phyloP scores from a whole-genome alignment of 2,113 vertebrate species.

The Jacana jacana region DNA sequence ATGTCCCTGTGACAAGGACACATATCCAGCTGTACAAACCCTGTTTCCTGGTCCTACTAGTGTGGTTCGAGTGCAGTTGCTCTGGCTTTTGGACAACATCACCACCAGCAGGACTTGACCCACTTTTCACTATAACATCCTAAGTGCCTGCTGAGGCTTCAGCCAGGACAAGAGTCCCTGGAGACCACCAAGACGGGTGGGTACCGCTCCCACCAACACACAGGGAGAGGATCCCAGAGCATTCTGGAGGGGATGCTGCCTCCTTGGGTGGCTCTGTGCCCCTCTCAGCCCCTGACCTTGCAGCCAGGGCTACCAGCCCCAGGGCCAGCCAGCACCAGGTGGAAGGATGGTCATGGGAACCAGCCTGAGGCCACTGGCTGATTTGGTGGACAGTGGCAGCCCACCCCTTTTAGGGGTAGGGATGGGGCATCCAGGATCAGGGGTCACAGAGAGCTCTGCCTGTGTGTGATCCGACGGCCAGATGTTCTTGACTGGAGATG shows the following conservation, averaged over 20 bases:
- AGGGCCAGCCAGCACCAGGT: background rate
- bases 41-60: background rate
- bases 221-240: background rate
- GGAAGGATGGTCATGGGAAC: background rate
- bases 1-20: background rate
- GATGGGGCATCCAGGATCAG: background rate
- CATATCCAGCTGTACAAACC: background rate
- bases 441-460: background rate
- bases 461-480: background rate
- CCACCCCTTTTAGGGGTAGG: background rate
- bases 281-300: background rate
- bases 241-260: background rate
- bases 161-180: background rate
- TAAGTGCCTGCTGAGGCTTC: background rate
- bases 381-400: background rate
- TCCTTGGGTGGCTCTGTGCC: fast-evolving
- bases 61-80: background rate
- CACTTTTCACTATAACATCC: background rate
- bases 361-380: background rate
- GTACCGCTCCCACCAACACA: fast-evolving
- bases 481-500: conserved; percentile 6
- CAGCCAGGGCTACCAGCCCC: background rate
- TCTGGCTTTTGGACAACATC: background rate
- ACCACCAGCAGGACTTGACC: background rate
- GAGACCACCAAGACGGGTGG: fast-evolving